Evolutionary conservation across 2,113 vertebrate genomes (phyloP).

Genomic region (Globicephala melas): DNA sequence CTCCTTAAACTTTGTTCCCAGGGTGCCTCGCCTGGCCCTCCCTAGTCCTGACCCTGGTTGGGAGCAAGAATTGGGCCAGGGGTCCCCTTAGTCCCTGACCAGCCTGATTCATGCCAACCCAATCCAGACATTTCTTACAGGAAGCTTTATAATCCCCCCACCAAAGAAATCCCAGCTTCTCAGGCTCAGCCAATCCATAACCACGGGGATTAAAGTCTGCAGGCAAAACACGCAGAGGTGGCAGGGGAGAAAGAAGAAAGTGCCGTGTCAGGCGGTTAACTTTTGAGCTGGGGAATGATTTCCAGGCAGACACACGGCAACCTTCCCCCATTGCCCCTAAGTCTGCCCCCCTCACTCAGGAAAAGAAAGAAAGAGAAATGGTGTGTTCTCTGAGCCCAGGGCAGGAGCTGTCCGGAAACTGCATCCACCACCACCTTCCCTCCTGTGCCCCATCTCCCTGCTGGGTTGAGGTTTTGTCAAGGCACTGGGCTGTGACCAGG

Average conservation of each 20-base stretch:
- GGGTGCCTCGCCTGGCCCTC: fast-evolving
- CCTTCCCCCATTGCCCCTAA: background rate
- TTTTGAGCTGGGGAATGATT: constrained; percentile 81
- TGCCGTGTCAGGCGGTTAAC: constrained; percentile 81
- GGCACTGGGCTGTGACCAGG: background rate
- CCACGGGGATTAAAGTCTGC: constrained; percentile 77
- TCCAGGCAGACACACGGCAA: constrained; percentile 53
- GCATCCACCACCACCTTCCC: fast-evolving
- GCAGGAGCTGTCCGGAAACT: background rate
- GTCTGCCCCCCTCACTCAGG: background rate
- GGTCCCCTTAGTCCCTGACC: background rate
- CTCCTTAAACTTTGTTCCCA: background rate
- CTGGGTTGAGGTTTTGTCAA: background rate
- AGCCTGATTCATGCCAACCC: background rate
- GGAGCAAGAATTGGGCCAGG: background rate
- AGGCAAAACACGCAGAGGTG: background rate
- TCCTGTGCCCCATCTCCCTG: background rate
- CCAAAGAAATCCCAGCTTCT: background rate
- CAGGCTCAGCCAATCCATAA: background rate
- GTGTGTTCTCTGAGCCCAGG: background rate
- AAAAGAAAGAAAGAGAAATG: background rate
- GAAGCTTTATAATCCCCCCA: background rate
- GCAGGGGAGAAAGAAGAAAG: constrained; percentile 5
- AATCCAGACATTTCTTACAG: background rate
- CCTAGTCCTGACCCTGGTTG: background rate